Evolutionary conservation across 2,888 invertebrate species (phyloP), one percentile per base, ranked within the genome.

Genomic region (Isotomurus palustris): DNA sequence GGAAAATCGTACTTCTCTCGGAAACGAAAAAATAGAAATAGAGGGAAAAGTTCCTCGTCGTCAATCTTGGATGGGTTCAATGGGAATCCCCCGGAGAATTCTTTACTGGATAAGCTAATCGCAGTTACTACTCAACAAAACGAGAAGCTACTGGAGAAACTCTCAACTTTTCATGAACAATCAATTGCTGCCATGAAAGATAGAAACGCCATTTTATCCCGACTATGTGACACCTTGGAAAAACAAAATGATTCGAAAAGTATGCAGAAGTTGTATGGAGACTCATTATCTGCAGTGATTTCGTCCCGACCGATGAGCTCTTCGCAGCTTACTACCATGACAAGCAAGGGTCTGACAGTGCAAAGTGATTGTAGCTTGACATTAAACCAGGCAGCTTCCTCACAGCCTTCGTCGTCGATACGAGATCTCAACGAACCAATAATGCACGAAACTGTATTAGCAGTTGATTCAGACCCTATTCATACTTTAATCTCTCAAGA

Each of bases 91-190:
- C 36, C 53, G 1, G 62, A 53, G 6, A 43, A 43, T 12, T 29
- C 50, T 35, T 35, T 61, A 12, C 14, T 51, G 2, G 24, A 50
- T 28, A 60, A 53, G 45, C 58, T 58, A 35, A 51, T 60, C 4
- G 53, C 58, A 3, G 47, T 58, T 2, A 56, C 56, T 3, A 50
- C n/a, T 17, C 47, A 48, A 21, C 60, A 64, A 44, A 58, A 56
- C 52, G 58, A 58, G 32, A 36, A 40, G 29, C 50, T 62, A 45
- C 17, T 62, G 41, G 56, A 59, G 24, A 53, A 56, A 29, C 48
- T 62, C 40, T 48, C 59, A 3, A 44, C 56, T 14, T 56, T 58
- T 19, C 62, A 62, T 43, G 52, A 56, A 22, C 56, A 57, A 22
- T 45, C 59, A 1, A n/a, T 62, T 5, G 21, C 17, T 2, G 10